Evolutionary conservation across 2,113 vertebrate genomes (phyloP).

Genomic region (Uria lomvia): DNA sequence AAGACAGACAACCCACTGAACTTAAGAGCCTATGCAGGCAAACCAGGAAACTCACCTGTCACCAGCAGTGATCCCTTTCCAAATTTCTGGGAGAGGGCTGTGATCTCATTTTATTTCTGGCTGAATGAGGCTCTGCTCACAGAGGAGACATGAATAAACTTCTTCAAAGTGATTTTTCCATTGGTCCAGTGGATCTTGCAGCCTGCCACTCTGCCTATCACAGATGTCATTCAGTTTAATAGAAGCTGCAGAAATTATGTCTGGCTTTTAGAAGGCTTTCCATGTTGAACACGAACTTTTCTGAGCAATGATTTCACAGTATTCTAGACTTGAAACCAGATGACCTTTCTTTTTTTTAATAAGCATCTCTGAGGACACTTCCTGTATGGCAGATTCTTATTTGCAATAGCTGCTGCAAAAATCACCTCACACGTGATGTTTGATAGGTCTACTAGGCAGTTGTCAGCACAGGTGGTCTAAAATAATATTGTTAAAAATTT

Average conservation of each 20-base stretch:
- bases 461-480: neutral
- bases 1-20: neutral
- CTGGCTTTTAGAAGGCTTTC: neutral
- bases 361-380: neutral
- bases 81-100: neutral
- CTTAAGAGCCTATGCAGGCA: rapidly evolving
- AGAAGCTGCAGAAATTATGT: neutral
- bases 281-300: neutral
- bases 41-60: neutral
- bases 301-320: neutral
- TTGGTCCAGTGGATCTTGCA: neutral
- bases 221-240: neutral
- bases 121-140: neutral
- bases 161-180: neutral
- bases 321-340: neutral
- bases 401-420: neutral
- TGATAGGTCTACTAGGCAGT: neutral
- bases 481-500: neutral
- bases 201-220: neutral
- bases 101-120: neutral
- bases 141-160: neutral
- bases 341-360: neutral
- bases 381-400: neutral
- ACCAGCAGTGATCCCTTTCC: neutral
- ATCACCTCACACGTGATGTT: neutral